A percentile compares a stretch with the other conserved stretches of the same genome.
Conservation (phyloP, 1,140 invertebrate species). For the Neotoxoptera formosana region DNA sequence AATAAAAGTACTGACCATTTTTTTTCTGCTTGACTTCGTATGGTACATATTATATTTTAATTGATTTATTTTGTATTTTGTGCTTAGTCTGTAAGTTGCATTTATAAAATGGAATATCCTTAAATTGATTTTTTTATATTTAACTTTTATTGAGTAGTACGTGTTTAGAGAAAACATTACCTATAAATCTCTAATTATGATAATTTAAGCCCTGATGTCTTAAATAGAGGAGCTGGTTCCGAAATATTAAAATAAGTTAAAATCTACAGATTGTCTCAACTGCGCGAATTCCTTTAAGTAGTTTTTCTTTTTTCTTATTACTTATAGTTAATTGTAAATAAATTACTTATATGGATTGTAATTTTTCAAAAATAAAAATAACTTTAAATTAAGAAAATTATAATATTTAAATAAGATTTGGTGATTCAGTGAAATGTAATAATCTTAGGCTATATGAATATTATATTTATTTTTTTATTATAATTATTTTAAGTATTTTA, state of each 20-base stretch:
- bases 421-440: not conserved
- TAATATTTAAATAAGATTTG: not conserved
- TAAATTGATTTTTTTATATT: not conserved
- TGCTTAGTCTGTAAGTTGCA: not conserved
- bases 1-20: not conserved
- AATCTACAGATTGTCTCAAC: not conserved
- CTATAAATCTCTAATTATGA: not conserved
- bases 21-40: not conserved
- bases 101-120: not conserved
- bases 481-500: not conserved
- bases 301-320: not conserved
- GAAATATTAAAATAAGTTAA: not conserved
- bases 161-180: not conserved
- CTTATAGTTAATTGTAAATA: not conserved
- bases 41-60: not conserved
- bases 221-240: not conserved
- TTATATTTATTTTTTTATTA: not conserved
- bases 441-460: not conserved
- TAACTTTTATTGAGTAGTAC: not conserved
- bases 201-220: not conserved
- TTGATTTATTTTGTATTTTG: not conserved
- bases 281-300: not conserved
- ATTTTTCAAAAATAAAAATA: not conserved
- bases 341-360: not conserved
- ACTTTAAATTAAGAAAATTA: not conserved